Conservation (phyloP, 2,113 vertebrate genomes). For the Sinocyclocheilus anophthalmus region DNA sequence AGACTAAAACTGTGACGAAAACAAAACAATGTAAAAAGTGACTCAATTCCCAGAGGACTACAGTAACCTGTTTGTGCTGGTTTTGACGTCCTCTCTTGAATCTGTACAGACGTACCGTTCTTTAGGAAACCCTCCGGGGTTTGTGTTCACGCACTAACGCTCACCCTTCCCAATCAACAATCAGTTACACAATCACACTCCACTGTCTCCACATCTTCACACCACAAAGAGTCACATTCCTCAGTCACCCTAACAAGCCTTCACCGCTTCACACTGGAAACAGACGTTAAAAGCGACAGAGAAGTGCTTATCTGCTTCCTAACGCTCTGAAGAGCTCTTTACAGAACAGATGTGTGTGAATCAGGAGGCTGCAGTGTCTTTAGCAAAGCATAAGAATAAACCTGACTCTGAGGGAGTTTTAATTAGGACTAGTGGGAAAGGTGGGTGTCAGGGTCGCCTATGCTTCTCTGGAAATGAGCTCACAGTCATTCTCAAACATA, state of each 20-base stretch:
- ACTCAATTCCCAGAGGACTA: neutral
- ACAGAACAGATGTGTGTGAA: neutral
- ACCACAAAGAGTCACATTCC: neutral
- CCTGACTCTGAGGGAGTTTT: constrained; percentile 6
- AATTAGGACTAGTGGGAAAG: constrained; percentile 55
- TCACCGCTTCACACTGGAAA: neutral
- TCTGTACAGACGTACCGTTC: neutral
- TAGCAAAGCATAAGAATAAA: constrained; percentile 16
- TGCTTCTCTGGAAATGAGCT: neutral
- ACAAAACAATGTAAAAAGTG: neutral
- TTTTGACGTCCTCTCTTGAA: neutral
- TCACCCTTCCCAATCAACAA: neutral
- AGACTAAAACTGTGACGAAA: neutral
- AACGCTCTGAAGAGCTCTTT: neutral
- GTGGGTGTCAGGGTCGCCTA: constrained; percentile 20
- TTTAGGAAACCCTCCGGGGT: neutral
- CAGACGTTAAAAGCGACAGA: neutral
- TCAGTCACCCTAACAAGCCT: neutral
- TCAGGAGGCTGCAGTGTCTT: neutral
- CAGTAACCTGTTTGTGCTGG: neutral
- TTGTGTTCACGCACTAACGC: neutral
- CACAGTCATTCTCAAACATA: constrained; percentile 11
- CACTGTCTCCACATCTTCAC: neutral
- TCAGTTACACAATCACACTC: constrained; percentile 3
- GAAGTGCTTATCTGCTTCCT: neutral